These are phyloP conservation scores for Sphaeridia pumilis DNA, from an alignment of 2,888 invertebrate species.

Conservation along the genomic window DNA sequence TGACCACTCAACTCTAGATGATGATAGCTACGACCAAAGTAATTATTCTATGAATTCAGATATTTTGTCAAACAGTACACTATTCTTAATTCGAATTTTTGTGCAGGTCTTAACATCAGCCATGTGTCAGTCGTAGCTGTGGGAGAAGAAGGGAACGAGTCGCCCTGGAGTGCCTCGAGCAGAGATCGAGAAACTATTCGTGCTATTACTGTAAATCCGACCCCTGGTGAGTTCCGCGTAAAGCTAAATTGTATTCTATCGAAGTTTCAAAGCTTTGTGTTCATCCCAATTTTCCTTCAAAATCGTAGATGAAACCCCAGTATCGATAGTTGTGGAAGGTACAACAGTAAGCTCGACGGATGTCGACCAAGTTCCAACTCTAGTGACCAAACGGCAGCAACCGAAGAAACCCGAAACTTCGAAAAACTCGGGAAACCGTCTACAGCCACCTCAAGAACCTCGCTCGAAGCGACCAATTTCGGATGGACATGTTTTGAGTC, in stretches of 20 bases:
- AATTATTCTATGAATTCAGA: conserved; percentile 10
- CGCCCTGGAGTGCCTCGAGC: conserved; percentile 19
- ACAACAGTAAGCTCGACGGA: conserved; percentile 40
- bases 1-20: conserved; percentile 16
- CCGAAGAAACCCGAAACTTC: conserved; percentile 14
- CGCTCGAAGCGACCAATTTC: conserved; percentile 29
- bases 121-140: conserved; percentile 87
- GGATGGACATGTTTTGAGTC: conserved; percentile 32
- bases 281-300: no score
- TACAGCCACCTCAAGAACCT: conserved; percentile 1
- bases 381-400: conserved; percentile 30
- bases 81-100: neutral
- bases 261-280: neutral
- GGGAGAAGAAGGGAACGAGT: conserved; percentile 50
- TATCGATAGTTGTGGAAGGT: conserved; percentile 45
- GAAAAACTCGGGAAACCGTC: conserved; percentile 13
- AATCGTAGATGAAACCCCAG: conserved; percentile 38
- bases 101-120: conserved; percentile 54
- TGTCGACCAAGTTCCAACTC: conserved; percentile 39
- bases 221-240: conserved; percentile 6
- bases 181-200: conserved; percentile 18
- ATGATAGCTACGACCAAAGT: conserved; percentile 33
- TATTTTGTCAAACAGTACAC: neutral
- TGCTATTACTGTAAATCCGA: conserved; percentile 27
- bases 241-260: neutral